These are phyloP conservation scores for Enteromius viviparus DNA, from an alignment of 2,797 vertebrate genomes.

Conservation along the genomic window DNA sequence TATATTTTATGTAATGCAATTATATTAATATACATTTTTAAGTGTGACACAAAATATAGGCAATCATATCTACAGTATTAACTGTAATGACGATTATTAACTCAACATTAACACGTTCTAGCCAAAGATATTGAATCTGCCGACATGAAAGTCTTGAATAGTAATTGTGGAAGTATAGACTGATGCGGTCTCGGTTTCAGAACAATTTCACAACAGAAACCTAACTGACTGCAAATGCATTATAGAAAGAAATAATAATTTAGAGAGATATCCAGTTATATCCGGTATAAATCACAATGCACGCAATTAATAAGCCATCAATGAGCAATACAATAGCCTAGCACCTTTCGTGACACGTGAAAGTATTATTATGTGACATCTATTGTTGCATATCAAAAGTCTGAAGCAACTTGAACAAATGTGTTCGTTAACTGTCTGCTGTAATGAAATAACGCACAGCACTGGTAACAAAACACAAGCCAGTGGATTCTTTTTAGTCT, in stretches of 20 bases:
- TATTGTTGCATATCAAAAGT: neutral
- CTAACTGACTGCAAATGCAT: neutral
- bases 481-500: neutral
- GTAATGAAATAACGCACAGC: neutral
- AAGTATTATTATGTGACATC: neutral
- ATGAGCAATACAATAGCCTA: neutral
- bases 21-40: neutral
- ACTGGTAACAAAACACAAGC: neutral
- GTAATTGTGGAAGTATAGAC: conserved; percentile 36
- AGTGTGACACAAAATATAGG: neutral
- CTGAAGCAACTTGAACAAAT: neutral
- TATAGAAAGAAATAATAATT: neutral
- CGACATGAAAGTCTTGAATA: neutral
- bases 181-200: conserved; percentile 35
- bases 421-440: neutral
- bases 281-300: neutral
- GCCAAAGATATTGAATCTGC: neutral
- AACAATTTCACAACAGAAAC: conserved; percentile 23
- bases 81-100: no score
- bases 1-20: neutral
- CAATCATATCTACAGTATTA: neutral
- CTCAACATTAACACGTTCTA: neutral
- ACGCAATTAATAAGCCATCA: neutral
- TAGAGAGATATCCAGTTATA: neutral
- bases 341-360: neutral